These are phyloP conservation scores for Bothrops jararaca DNA, from an alignment of 2,113 vertebrate genomes.

Conservation along the genomic window DNA sequence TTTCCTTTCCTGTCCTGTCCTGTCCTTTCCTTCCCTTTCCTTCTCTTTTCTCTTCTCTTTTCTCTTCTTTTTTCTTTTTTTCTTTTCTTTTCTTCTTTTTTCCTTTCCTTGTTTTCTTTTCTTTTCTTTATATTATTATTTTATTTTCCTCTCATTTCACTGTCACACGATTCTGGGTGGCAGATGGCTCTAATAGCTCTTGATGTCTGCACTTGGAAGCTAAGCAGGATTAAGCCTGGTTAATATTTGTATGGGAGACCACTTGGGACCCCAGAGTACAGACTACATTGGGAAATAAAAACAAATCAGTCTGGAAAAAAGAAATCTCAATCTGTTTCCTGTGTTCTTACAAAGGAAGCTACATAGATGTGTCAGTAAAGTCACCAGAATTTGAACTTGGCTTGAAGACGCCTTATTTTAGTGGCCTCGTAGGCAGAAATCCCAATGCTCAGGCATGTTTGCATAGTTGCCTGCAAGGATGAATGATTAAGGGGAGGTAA, in stretches of 20 bases:
- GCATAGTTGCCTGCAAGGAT: background rate
- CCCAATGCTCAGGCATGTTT: background rate
- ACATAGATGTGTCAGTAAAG: background rate
- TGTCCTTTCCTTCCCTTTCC: background rate
- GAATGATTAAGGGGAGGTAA: background rate
- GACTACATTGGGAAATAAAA: background rate
- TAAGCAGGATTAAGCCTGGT: background rate
- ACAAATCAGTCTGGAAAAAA: background rate
- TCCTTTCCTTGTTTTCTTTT: too few relatives aligned
- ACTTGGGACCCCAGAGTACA: background rate
- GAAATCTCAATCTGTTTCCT: background rate
- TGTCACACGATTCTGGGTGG: background rate
- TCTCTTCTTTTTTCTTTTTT: too few relatives aligned
- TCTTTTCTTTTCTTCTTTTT: too few relatives aligned
- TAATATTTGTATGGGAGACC: background rate
- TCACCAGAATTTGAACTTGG: background rate
- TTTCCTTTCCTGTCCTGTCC: background rate
- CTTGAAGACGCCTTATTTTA: background rate
- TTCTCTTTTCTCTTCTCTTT: background rate
- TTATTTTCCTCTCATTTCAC: background rate
- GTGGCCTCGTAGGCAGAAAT: background rate
- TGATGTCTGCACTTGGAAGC: background rate
- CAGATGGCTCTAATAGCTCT: background rate
- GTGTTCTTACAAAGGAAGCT: background rate
- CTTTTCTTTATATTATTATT: background rate